Conservation (phyloP, 2,113 vertebrate genomes). For the Galbula dea region DNA sequence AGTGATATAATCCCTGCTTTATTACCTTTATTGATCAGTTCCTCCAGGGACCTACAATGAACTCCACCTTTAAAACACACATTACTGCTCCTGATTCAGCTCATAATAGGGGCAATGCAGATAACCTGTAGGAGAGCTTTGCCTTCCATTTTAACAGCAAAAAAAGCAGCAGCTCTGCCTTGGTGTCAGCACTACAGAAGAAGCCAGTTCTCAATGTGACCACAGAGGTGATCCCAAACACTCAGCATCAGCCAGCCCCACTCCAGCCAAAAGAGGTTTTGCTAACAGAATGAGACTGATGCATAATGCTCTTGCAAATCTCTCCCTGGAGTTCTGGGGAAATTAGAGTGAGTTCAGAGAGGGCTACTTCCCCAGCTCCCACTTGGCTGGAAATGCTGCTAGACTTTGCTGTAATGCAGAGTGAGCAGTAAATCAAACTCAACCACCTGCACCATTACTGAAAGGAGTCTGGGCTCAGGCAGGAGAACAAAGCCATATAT, state of each 20-base stretch:
- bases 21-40: neutral
- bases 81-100: neutral
- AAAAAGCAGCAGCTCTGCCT: neutral
- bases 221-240: neutral
- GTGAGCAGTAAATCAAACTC: conserved; percentile 27
- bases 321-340: conserved; percentile 21
- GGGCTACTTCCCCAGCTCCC: conserved; percentile 2
- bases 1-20: neutral
- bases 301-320: neutral
- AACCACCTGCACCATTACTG: neutral
- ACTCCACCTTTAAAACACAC: neutral
- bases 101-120: neutral
- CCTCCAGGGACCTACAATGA: neutral
- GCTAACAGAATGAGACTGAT: neutral
- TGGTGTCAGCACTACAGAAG: neutral
- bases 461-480: neutral
- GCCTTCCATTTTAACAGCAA: neutral
- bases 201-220: fast-evolving
- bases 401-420: neutral
- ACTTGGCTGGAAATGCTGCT: neutral
- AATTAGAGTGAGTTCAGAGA: conserved; percentile 21
- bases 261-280: neutral
- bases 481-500: neutral
- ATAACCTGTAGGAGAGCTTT: neutral
- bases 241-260: fast-evolving